Base-by-base conservation (phyloP, 2,113 vertebrate genomes). In the Strigops habroptila region DNA sequence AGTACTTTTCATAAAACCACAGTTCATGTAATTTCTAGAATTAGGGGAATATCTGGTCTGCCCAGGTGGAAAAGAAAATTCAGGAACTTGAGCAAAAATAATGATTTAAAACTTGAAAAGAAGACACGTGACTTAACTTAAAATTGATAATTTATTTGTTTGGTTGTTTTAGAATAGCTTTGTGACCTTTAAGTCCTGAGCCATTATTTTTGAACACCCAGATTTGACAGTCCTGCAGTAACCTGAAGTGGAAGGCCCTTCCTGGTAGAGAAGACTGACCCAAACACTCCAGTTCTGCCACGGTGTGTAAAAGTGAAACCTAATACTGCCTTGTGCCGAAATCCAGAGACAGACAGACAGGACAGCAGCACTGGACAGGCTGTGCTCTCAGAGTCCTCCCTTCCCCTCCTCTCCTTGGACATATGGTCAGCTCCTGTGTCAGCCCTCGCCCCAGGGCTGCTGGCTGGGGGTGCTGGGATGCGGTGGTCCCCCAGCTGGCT, bases 401-500 rank as follows among this genome's bases (percentile, higher is more conserved):
- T 39, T 39, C 15, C 67, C 12, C 70, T 44, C 3, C 35, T 9
- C 63, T 88, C 43, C 75, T 59, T 64, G 93, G 82, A 15, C 92
- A 92, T 77, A 14, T 95, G 94, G 18, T 28, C 25, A 81, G 91
- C 89, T 88, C 10, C 3, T 90, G 87, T 39, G 67, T 23, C 49
- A 84, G 83, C 46, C 67, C 69, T 73, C 0, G 1, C 9, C 51
- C 48, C 3, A 5, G 21, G 92, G 82, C 83, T 80, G 77, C 71
- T 49, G 79, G 74, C 86, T 60, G 79, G 64, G 84, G 91, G 11
- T 31, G 59, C 31, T 52, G 88, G 41, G 83, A 19, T 44, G 49
- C 0, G 17, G 12, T 69, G 52, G 86, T 62, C 91, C 63, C 6
- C 3, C 95, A 90, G 95, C 96, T 96, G 96, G 88, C 69, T 21